These are phyloP conservation scores for Drosophila asahinai DNA, from an alignment of 1,140 invertebrate species.

Conservation along the genomic window DNA sequence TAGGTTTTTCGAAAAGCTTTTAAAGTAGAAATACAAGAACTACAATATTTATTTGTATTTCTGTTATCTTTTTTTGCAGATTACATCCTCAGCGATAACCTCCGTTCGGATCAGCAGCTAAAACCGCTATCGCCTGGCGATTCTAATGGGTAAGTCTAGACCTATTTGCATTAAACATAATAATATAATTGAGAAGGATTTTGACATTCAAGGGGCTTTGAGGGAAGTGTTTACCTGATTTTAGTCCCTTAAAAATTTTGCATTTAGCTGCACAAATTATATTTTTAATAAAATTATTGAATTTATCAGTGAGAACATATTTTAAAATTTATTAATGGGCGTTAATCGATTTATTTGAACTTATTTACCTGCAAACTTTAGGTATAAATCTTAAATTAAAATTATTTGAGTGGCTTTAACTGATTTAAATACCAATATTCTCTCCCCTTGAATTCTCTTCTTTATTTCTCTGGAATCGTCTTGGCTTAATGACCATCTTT, in stretches of 20 bases:
- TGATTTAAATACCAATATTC: too few species aligned
- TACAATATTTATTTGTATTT: neutral
- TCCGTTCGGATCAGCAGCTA: slow-evolving; percentile 75
- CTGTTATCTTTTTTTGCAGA: slow-evolving; percentile 53
- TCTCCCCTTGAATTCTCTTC: neutral
- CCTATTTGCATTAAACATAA: too few species aligned
- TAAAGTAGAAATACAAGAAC: neutral
- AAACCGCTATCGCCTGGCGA: slow-evolving; percentile 77
- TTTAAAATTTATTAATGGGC: too few species aligned
- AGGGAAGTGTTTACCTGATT: neutral
- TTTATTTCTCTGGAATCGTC: neutral
- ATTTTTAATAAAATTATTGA: neutral
- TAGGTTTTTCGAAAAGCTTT: slow-evolving; percentile 25
- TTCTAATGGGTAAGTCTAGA: slow-evolving; percentile 82
- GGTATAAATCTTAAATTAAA: too few species aligned
- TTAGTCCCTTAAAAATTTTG: neutral
- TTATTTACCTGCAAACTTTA: too few species aligned
- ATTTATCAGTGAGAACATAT: too few species aligned
- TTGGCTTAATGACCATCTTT: slow-evolving; percentile 15
- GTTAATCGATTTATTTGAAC: too few species aligned
- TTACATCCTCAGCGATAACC: slow-evolving; percentile 79
- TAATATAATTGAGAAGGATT: neutral
- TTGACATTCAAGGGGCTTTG: slow-evolving; percentile 9
- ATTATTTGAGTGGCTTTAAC: too few species aligned
- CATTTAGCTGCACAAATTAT: neutral